These are phyloP conservation scores for Narcine bancroftii DNA, from an alignment of 2,113 vertebrate species.

Conservation along the genomic window DNA sequence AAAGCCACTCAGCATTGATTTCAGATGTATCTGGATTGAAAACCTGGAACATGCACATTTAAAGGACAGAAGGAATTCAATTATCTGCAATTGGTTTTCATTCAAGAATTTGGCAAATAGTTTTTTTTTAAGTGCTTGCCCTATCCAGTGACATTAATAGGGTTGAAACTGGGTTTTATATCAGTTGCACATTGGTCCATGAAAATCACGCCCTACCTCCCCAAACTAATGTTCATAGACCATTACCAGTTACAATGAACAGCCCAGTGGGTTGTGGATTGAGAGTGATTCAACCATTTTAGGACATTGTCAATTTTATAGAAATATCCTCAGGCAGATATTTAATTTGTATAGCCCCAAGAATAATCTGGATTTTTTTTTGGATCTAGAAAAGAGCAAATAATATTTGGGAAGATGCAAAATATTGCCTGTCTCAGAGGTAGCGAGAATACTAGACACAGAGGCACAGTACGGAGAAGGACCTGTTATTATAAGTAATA, in stretches of 20 bases:
- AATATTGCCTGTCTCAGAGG: constrained; percentile 17
- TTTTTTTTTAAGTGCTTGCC: neutral
- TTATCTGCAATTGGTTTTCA: neutral
- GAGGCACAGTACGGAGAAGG: constrained; percentile 27
- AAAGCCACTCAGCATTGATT: neutral
- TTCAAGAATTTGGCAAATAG: neutral
- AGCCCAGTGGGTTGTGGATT: no score
- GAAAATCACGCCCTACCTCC: neutral
- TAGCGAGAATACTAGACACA: constrained; percentile 4
- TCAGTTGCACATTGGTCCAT: neutral
- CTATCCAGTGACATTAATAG: neutral
- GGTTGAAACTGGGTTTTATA: neutral
- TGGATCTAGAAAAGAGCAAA: neutral
- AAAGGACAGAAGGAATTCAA: neutral
- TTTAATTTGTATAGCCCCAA: neutral
- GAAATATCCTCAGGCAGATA: neutral
- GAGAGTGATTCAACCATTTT: neutral
- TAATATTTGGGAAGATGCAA: neutral
- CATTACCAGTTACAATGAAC: neutral
- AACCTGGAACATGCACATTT: neutral
- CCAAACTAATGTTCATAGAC: neutral
- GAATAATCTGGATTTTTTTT: neutral
- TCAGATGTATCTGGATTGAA: neutral
- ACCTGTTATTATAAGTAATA: constrained; percentile 11
- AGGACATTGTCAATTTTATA: neutral